Conservation (phyloP, 1,140 invertebrate genomes). For the Magallana gigas region DNA sequence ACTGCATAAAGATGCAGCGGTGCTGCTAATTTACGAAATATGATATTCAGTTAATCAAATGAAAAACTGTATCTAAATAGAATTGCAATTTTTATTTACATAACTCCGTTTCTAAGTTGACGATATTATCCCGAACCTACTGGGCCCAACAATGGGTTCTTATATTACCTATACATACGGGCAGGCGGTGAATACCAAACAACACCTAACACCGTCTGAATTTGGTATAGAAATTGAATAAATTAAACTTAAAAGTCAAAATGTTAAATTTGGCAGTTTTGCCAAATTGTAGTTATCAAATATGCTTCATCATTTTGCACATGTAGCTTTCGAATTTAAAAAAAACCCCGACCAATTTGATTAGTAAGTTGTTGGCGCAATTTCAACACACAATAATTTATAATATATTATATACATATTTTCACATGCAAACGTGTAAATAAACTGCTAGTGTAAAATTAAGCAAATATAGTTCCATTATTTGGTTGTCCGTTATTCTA, state of each 20-base stretch:
- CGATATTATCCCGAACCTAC: background rate
- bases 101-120: background rate
- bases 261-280: background rate
- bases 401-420: no score
- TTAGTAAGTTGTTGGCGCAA: no score
- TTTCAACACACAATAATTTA: no score
- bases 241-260: conserved; percentile 3
- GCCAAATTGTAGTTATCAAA: background rate
- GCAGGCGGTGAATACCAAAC: background rate
- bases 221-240: background rate
- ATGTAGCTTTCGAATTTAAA: no score
- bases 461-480: no score
- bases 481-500: no score
- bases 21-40: background rate
- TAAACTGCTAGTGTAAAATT: no score
- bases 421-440: no score
- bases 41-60: conserved; percentile 3
- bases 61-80: conserved; percentile 9
- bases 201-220: background rate
- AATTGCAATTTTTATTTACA: conserved; percentile 29
- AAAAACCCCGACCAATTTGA: no score
- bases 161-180: background rate
- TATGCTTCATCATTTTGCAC: background rate
- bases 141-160: background rate
- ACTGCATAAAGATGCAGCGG: background rate